Conservation (phyloP, 2,113 vertebrate species). For the Pluvialis apricaria region DNA sequence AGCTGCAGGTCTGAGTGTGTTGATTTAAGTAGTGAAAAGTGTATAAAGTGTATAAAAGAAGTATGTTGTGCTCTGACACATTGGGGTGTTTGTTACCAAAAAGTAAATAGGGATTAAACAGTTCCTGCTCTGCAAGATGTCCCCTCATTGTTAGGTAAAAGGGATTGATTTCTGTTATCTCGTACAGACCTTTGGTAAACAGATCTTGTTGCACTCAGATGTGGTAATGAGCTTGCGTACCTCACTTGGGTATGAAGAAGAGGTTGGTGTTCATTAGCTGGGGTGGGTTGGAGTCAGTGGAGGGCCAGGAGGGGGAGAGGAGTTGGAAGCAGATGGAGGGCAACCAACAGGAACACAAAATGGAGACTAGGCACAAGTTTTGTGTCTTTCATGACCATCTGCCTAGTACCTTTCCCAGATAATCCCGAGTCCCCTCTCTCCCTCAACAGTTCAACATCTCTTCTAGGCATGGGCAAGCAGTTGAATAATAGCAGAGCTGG, state of each 20-base stretch:
- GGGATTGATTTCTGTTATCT: not conserved
- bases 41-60: not conserved
- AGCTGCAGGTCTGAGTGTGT: not conserved
- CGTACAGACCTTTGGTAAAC: not conserved
- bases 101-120: not conserved
- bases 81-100: not conserved
- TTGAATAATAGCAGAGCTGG: not conserved
- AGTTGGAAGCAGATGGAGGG: not conserved
- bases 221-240: not conserved
- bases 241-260: not conserved
- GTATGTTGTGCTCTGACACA: not conserved
- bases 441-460: not conserved
- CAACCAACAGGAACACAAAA: not conserved
- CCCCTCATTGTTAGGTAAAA: fast-evolving
- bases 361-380: not conserved
- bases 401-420: not conserved
- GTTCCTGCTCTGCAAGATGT: not conserved
- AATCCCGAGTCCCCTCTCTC: not conserved
- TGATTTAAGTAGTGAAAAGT: not conserved
- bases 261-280: not conserved
- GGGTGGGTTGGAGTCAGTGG: not conserved
- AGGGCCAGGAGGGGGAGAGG: not conserved
- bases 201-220: not conserved
- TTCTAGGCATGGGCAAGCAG: not conserved
- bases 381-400: not conserved